Percentiles rank a stretch among this genome's conserved stretches.
Conservation (phyloP, 1,140 invertebrate genomes). For the Drosophila tsacasi region DNA sequence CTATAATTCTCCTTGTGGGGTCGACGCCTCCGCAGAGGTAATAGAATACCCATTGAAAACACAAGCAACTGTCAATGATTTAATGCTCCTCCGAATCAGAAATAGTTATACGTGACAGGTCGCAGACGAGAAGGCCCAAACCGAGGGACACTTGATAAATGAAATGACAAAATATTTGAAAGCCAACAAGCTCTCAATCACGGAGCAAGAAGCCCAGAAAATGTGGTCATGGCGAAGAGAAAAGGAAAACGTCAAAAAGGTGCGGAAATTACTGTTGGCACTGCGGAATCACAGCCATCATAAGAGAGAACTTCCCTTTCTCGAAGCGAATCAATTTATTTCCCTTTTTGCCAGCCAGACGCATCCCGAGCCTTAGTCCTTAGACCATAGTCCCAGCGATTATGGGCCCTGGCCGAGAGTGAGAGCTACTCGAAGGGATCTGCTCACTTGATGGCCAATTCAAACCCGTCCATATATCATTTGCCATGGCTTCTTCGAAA, state of each 20-base stretch:
- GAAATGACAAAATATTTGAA: slow-evolving; percentile 61
- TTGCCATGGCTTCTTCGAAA: slow-evolving; percentile 36
- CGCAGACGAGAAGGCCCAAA: slow-evolving; percentile 16
- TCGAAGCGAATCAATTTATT: slow-evolving; percentile 41
- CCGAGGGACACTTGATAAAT: slow-evolving; percentile 66
- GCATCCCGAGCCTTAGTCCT: not conserved
- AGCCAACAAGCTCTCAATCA: slow-evolving; percentile 48
- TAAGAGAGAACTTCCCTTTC: slow-evolving; percentile 17
- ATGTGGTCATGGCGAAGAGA: slow-evolving; percentile 5
- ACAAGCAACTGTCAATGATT: slow-evolving; percentile 79
- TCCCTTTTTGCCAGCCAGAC: slow-evolving; percentile 16
- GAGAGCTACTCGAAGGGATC: slow-evolving; percentile 27
- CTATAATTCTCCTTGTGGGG: slow-evolving; percentile 50
- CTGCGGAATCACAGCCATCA: slow-evolving; percentile 20
- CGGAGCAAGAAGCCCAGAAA: not conserved
- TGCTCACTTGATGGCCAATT: slow-evolving; percentile 38
- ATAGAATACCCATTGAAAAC: slow-evolving; percentile 74
- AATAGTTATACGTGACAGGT: slow-evolving; percentile 57
- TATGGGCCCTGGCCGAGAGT: slow-evolving; percentile 15
- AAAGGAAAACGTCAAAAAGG: slow-evolving; percentile 39
- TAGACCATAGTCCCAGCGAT: slow-evolving; percentile 18
- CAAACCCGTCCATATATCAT: slow-evolving; percentile 39
- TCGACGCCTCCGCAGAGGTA: slow-evolving; percentile 32
- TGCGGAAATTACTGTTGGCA: slow-evolving; percentile 35
- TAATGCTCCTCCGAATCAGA: slow-evolving; percentile 63